Evolutionary conservation across 1,140 invertebrate genomes (phyloP).

Genomic region (Chelonus insularis): DNA sequence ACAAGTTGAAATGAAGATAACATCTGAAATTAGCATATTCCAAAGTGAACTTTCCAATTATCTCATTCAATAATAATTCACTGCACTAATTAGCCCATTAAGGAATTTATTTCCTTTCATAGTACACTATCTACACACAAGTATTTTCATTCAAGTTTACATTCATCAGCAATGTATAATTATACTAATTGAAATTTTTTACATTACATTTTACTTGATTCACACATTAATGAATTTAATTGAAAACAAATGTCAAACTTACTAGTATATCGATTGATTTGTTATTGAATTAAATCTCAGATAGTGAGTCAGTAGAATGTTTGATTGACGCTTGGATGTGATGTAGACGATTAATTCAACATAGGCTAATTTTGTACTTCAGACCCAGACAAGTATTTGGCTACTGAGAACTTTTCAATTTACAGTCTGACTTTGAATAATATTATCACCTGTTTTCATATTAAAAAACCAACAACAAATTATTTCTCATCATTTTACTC

Average conservation of each 20-base stretch:
- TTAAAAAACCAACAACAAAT: too few species aligned
- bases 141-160: neutral
- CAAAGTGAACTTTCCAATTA: neutral
- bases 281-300: neutral
- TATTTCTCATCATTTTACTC: too few species aligned
- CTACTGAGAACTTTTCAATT: neutral
- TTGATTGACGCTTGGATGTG: neutral
- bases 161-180: too few species aligned
- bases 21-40: neutral
- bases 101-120: neutral
- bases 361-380: neutral
- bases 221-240: too few species aligned
- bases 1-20: neutral
- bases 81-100: neutral
- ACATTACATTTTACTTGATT: too few species aligned
- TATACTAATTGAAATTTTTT: too few species aligned
- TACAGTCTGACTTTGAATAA: neutral
- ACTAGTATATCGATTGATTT: too few species aligned
- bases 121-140: neutral
- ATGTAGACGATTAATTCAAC: slow-evolving; percentile 3
- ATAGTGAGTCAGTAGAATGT: neutral
- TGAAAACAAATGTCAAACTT: too few species aligned
- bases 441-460: too few species aligned
- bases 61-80: neutral
- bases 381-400: neutral